phyloP scores from a whole-genome alignment of 2,797 vertebrate genomes.

The Heliangelus exortis region DNA sequence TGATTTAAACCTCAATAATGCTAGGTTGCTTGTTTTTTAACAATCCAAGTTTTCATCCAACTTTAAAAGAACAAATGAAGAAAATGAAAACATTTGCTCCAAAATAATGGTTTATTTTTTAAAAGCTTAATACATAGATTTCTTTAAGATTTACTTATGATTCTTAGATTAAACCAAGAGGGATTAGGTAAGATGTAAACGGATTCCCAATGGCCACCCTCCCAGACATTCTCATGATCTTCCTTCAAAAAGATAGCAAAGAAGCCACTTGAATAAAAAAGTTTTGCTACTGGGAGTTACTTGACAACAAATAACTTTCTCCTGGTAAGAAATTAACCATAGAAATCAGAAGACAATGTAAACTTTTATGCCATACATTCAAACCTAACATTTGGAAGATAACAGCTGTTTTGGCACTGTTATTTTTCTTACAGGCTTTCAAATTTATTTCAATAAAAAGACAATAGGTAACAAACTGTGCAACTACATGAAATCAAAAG shows the following conservation, averaged over 20 bases:
- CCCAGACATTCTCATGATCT: not conserved
- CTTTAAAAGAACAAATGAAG: not conserved
- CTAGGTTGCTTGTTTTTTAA: not conserved
- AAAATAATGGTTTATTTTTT: not conserved
- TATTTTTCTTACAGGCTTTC: not conserved
- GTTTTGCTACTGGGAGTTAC: not conserved
- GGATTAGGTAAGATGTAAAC: not conserved
- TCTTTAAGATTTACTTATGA: not conserved
- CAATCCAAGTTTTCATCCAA: not conserved
- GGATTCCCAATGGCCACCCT: not conserved
- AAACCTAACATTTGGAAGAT: not conserved
- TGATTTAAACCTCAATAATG: not conserved
- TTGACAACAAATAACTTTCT: slow-evolving; percentile 46
- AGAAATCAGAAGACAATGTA: not conserved
- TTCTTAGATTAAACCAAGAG: not conserved
- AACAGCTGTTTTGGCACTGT: not conserved
- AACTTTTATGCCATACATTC: slow-evolving; percentile 44
- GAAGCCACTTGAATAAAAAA: not conserved
- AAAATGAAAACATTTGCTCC: not conserved
- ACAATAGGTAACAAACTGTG: not conserved
- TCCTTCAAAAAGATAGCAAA: not conserved
- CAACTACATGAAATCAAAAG: not conserved
- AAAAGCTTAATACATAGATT: not conserved
- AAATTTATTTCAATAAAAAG: not conserved
- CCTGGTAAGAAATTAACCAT: slow-evolving; percentile 1